Evolutionary conservation across 2,113 vertebrate genomes (phyloP), one percentile per base, ranked within the genome.

Genomic region (Peromyscus leucopus): DNA sequence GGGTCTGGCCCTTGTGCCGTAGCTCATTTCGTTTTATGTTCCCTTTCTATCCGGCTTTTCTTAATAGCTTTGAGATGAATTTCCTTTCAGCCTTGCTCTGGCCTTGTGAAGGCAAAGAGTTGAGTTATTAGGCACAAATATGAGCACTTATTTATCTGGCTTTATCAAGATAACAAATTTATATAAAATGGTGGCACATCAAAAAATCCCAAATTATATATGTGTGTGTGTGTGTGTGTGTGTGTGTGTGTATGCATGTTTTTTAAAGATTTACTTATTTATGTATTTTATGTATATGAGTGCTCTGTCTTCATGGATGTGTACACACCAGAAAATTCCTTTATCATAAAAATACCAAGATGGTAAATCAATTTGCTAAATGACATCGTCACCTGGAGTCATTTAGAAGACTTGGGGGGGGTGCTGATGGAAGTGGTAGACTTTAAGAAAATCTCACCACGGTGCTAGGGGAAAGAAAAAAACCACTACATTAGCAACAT

Each of bases 121-220:
- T 97, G 97, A 98, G 95, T 98, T 96, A 96, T 97, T 98, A 98
- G 96, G 90, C 89, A 96, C 93, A 98, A 65, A 98, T 92, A 96
- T 93, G 57, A 97, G 71, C 97, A 97, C 97, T 98, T 98, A 98
- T 98, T 97, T 97, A 98, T 97, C 96, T 90, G 84, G 89, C 93
- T 97, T 98, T 95, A 95, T 97, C 95, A 97, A 98, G 98, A 98
- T 88, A 96, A 98, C 96, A 98, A 98, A 98, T 89, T 94, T 96
- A 96, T 98, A 95, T 95, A 98, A 98, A 98, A 98, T 42, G 22
- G 96, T 97, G 98, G 89, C 83, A 98, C 90, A 93, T 98, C 85
- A 94, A 96, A 97, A 97, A 95, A 74, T 89, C 11, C 71, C 89
- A 96, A 94, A 96, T 39, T 80, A 96, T 89, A 63, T 55, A 24